Base-by-base conservation (phyloP, 2,113 vertebrate species). In the Ammospiza caudacuta region DNA sequence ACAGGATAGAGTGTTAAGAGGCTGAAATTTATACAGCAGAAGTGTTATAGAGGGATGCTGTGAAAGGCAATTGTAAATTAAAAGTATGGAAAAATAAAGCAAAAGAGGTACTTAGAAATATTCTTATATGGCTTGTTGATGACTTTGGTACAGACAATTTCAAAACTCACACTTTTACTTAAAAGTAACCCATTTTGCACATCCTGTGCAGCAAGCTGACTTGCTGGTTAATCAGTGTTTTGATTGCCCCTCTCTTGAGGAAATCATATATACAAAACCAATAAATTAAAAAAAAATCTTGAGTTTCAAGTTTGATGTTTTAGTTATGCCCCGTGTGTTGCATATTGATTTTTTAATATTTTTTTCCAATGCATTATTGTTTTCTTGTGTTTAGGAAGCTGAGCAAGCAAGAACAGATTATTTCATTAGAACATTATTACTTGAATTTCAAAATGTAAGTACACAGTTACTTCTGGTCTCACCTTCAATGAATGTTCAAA, bases 381-480 rank as follows among this genome's bases (percentile, higher is more conserved):
- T 96, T 97, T 86, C 49, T 78, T 47, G 20, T 80, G 52, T 97
- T 96, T 94, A 99, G 99, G 99, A 99, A 97, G 98, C 98, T 5
- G 99, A 99, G 92, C 98, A 99, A 97, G 94, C 97, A 84, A 98
- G 99, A 97, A 99, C 98, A 87, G 99, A 99, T 97, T 99, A 99
- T 95, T 98, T 98, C 95, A 99, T 99, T 97, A 98, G 99, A 94
- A 99, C 98, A 21, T 97, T 99, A 75, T 94, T 97, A 78, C 98
- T 99, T 96, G 98, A 99, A 97, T 98, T 98, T 97, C 98, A 99
- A 39, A 98, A 99, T 88, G 99, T 99, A 97, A 98, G 99, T 98
- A 92, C 46, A 55, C 10, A 20, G 59, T 63, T 66, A 15, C 24
- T 87, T 80, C 39, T 95, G 51, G 10, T 93, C 11, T 89, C 58